phyloP scores from a whole-genome alignment of 2,113 vertebrate species.

The Scomber colias region DNA sequence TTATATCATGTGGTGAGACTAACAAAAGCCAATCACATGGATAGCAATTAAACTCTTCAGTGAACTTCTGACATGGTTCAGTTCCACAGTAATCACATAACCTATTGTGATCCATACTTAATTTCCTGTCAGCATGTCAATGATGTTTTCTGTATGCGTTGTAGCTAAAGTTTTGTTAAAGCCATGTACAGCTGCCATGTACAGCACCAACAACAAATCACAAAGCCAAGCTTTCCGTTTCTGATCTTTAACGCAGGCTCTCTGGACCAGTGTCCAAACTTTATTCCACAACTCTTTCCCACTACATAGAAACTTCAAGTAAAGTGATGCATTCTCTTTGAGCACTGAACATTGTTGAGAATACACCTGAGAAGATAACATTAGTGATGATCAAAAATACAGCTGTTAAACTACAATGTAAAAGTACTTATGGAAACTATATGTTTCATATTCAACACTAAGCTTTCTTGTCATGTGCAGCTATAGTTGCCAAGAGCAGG shows the following conservation, averaged over 20 bases:
- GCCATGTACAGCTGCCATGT: slow-evolving; percentile 14
- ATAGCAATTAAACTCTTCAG: slow-evolving; percentile 83
- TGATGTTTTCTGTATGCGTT: slow-evolving; percentile 46
- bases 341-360: neutral
- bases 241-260: neutral
- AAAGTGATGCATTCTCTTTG: neutral
- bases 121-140: slow-evolving; percentile 55
- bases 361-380: too few relatives aligned
- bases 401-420: neutral
- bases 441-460: too few relatives aligned
- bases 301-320: neutral
- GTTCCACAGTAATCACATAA: slow-evolving; percentile 72
- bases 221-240: neutral
- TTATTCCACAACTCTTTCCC: neutral
- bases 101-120: slow-evolving; percentile 71
- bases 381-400: neutral
- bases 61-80: slow-evolving; percentile 77
- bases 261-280: neutral
- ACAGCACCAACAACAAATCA: neutral
- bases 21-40: slow-evolving; percentile 77
- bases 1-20: slow-evolving; percentile 74
- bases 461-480: too few relatives aligned
- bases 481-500: neutral
- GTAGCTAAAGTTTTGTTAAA: slow-evolving; percentile 37
- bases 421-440: neutral